Evolutionary conservation across 2,797 vertebrate genomes (phyloP).

Genomic region (Sebastes matsubarae): DNA sequence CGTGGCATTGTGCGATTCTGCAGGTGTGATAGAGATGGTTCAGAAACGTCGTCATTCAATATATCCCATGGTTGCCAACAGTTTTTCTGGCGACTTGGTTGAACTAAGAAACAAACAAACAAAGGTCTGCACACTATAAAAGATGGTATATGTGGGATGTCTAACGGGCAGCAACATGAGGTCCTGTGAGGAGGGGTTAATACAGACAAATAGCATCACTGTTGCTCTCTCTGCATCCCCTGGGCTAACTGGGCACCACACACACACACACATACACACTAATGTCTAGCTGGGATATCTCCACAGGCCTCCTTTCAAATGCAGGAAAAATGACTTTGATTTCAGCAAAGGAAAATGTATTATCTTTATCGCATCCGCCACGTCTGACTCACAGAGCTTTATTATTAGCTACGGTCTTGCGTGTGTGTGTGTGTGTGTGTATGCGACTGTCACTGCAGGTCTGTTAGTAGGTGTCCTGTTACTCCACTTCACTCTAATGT

Average conservation of each 20-base stretch:
- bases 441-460: slow-evolving; percentile 1
- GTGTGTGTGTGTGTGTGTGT: neutral
- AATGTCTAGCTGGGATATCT: slow-evolving; percentile 7
- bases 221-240: slow-evolving; percentile 1
- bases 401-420: slow-evolving; percentile 31
- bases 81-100: no score
- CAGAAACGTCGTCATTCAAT: no score
- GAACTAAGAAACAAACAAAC: no score
- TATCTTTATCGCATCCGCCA: slow-evolving; percentile 24
- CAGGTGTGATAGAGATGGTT: no score
- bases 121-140: neutral
- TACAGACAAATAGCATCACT: slow-evolving; percentile 39
- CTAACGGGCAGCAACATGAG: slow-evolving; percentile 2
- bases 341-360: slow-evolving; percentile 36
- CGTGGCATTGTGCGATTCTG: no score
- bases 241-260: neutral
- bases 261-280: neutral
- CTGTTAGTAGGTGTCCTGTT: slow-evolving; percentile 43
- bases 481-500: slow-evolving; percentile 55
- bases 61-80: no score
- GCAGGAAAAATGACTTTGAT: slow-evolving; percentile 52
- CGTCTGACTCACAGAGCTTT: slow-evolving; percentile 32
- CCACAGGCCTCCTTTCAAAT: slow-evolving; percentile 29
- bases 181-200: slow-evolving; percentile 12
- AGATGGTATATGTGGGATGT: neutral